These are phyloP conservation scores for Pipa parva DNA, from an alignment of 2,113 vertebrate genomes.

Conservation along the genomic window DNA sequence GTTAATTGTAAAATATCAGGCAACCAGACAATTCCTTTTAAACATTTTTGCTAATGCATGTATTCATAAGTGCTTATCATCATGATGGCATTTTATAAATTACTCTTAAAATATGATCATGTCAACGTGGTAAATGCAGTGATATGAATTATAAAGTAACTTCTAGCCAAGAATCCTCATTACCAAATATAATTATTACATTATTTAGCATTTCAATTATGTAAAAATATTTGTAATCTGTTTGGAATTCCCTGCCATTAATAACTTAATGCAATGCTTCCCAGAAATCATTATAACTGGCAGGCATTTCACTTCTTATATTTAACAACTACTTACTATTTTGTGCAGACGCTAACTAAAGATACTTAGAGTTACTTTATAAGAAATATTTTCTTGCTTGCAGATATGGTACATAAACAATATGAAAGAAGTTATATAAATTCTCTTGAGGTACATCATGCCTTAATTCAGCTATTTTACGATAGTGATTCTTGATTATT, in stretches of 20 bases:
- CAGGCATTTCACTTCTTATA: background rate
- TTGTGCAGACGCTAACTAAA: no score
- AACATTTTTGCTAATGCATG: constrained; percentile 12
- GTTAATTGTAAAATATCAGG: no score
- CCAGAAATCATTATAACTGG: background rate
- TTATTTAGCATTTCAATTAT: constrained; percentile 30
- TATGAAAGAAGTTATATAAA: no score
- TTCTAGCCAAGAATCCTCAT: constrained; percentile 25
- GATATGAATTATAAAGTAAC: constrained; percentile 29
- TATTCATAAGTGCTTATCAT: constrained; percentile 19
- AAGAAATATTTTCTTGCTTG: no score
- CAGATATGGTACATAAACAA: no score
- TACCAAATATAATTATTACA: constrained; percentile 36
- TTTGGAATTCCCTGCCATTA: constrained; percentile 7
- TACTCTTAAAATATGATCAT: constrained; percentile 26
- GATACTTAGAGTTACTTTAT: no score
- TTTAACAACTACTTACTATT: background rate
- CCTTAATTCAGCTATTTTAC: no score
- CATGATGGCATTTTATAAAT: constrained; percentile 24
- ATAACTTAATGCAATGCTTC: constrained; percentile 16
- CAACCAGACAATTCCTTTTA: background rate
- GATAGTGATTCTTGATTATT: no score
- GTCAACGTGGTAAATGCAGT: constrained; percentile 30
- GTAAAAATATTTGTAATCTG: constrained; percentile 16
- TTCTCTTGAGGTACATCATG: no score